Conservation (phyloP, 2,888 invertebrate genomes). For the Chymomyza amoena region DNA sequence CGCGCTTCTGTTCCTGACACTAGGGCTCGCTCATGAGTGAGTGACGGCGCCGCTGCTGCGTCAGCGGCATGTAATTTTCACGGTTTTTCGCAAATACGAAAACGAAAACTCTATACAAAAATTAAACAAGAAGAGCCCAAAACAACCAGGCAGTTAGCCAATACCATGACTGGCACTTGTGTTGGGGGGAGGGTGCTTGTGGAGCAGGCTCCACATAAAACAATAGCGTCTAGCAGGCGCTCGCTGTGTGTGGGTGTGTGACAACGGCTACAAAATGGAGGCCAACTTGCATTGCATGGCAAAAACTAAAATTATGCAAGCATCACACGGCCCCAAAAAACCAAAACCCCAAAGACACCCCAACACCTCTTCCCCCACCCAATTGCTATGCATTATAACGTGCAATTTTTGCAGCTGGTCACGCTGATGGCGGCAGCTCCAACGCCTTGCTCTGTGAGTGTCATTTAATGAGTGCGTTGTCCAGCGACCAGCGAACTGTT, state of each 20-base stretch:
- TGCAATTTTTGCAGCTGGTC: slow-evolving; percentile 51
- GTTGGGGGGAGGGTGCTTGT: not conserved
- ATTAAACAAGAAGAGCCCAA: slow-evolving; percentile 42
- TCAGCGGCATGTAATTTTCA: slow-evolving; percentile 67
- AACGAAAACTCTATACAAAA: slow-evolving; percentile 46
- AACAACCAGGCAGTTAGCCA: slow-evolving; percentile 2
- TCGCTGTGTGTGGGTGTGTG: slow-evolving; percentile 43
- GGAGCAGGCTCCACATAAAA: slow-evolving; percentile 33
- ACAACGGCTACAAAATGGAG: slow-evolving; percentile 48
- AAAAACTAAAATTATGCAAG: slow-evolving; percentile 73
- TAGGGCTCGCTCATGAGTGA: slow-evolving; percentile 50
- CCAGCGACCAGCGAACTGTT: not conserved
- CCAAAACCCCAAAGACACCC: not conserved
- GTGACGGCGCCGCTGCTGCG: slow-evolving; percentile 61
- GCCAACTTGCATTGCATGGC: slow-evolving; percentile 47
- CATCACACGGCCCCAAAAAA: slow-evolving; percentile 1
- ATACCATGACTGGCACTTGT: not conserved
- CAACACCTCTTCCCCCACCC: not conserved
- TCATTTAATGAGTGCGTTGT: slow-evolving; percentile 71
- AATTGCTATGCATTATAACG: slow-evolving; percentile 62
- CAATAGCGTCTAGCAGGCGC: slow-evolving; percentile 39
- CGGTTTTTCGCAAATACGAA: slow-evolving; percentile 62
- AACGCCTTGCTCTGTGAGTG: slow-evolving; percentile 52
- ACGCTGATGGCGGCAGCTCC: slow-evolving; percentile 24
- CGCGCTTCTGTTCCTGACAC: slow-evolving; percentile 15